Base-by-base conservation (phyloP, 2,797 vertebrate species). In the Darevskia mixta region DNA sequence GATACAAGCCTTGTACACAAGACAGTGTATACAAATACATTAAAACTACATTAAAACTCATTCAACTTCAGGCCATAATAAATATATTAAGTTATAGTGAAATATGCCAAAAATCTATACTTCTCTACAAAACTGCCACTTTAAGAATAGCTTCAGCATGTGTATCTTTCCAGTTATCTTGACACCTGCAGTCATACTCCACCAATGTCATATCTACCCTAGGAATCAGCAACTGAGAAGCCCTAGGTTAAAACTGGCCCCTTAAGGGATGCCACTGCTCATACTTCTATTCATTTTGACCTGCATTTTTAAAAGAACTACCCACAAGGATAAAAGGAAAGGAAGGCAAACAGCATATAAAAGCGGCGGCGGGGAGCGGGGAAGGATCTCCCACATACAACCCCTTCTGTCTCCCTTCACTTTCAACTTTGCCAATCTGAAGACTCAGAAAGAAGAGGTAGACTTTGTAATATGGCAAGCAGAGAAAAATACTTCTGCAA, bases 321-420 rank as follows among this genome's bases (percentile, higher is more conserved):
- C 45, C 58, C 8, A 20, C 27, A 32, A 32, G n/a, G 15, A 32
- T 23, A n/a, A 32, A n/a, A 9, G 20, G 8, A 55, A 35, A 20
- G n/a, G 20, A 61, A 23, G 43, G 11, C 49, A 8, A 67, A 25
- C 7, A 8, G 66, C 66, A 67, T 67, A 67, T 27, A 3, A 67
- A 67, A 35, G 49, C 3, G 11, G 49, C 1, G 3, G 49, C 11
- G 1, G 10, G 2, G 45, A 10, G 45, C 10, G 0, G 3, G 49
- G 49, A 49, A 49, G 49, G 49, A 49, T 49, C 49, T 49, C 13
- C 49, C 11, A 49, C 49, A 49, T 49, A 49, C 49, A 55, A 55
- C 49, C 49, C 49, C 13, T 55, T 55, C 11, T 55, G 3, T 55
- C 49, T 55, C 49, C 49, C 49, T 55, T 55, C 49, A 55, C 49